A percentile compares a stretch with the other conserved stretches of the same genome.
Evolutionary conservation across 2,113 vertebrate genomes (phyloP).

Genomic region (Picathartes gymnocephalus): DNA sequence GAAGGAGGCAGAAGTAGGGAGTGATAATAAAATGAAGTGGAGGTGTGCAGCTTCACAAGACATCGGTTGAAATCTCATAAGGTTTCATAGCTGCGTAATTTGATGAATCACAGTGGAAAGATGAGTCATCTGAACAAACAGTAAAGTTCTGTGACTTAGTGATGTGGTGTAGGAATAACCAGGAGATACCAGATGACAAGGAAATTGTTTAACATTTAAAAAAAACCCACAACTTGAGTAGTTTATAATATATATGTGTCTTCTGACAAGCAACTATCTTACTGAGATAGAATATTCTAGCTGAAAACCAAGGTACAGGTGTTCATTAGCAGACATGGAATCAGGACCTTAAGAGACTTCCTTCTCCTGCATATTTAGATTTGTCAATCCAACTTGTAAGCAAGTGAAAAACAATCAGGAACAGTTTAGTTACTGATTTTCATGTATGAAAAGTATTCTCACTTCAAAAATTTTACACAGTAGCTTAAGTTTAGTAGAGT

Average conservation of each 20-base stretch:
- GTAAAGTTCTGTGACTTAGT: constrained; percentile 24
- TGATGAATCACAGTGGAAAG: constrained; percentile 45
- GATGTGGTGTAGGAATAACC: not conserved
- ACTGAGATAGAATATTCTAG: not conserved
- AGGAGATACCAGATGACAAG: not conserved
- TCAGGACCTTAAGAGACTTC: not conserved
- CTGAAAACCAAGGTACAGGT: not conserved
- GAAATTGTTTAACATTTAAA: not conserved
- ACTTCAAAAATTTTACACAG: not conserved
- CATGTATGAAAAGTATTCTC: not conserved
- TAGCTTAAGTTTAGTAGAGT: not conserved
- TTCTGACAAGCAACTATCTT: not conserved
- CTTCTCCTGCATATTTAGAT: not conserved
- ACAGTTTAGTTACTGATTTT: not conserved
- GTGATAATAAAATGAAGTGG: not conserved
- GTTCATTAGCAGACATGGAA: not conserved
- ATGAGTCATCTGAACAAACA: constrained; percentile 45
- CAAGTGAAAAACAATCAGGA: not conserved
- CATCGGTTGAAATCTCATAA: not conserved
- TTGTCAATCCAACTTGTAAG: not conserved
- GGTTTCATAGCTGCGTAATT: not conserved
- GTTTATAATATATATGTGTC: not conserved
- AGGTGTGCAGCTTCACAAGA: constrained; percentile 10
- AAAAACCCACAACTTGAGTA: not conserved
- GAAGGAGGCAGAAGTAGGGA: not conserved